Base-by-base conservation (phyloP, 2,113 vertebrate genomes). In the Dromaius novaehollandiae region DNA sequence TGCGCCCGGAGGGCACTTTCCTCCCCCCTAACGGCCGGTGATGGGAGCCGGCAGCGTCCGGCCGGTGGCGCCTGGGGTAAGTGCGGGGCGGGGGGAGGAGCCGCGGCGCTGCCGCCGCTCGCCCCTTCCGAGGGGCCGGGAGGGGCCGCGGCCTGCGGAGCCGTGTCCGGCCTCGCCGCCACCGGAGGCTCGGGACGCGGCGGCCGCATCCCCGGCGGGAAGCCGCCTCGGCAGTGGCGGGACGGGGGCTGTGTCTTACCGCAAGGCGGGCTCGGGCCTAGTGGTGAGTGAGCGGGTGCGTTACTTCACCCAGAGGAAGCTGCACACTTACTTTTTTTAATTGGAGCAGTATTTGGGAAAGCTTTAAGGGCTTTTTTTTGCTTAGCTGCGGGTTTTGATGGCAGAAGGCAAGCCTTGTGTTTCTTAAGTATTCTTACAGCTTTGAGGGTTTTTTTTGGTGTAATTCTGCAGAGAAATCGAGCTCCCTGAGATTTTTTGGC, bases 21-120 rank as follows among this genome's bases (percentile, higher is more conserved):
- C 3, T 13, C 8, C 26, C 6, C 9, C 15, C 1, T 1, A 7
- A 38, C 38, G 38, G 22, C 6, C 6, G 4, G 28, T 0, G 15
- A 16, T 10, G 18, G 73, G 10, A 19, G 40, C 22, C 0, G 11
- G 3, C 3, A 34, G 7, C 1, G 8, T 1, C 9, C 6, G 2
- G 7, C 32, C 16, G 1, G 16, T 1, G 13, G 3, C 0, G 44
- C 15, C 5, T 38, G 6, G 5, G 90, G 93, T 90, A 80, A 90
- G 93, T 85, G 64, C 7, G 20, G 34, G 42, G 46, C 6, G 50
- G 11, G 0, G n/a, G n/a, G n/a, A n/a, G n/a, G 2, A 38, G 17
- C 21, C 21, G 51, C 22, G 10, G 51, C 9, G 51, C 22, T 8
- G 53, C 25, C 53, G 44, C 7, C 10, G 18, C 12, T 32, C 13